These are phyloP conservation scores for Aporrectodea caliginosa DNA, from an alignment of 1,140 invertebrate species.

Conservation along the genomic window DNA sequence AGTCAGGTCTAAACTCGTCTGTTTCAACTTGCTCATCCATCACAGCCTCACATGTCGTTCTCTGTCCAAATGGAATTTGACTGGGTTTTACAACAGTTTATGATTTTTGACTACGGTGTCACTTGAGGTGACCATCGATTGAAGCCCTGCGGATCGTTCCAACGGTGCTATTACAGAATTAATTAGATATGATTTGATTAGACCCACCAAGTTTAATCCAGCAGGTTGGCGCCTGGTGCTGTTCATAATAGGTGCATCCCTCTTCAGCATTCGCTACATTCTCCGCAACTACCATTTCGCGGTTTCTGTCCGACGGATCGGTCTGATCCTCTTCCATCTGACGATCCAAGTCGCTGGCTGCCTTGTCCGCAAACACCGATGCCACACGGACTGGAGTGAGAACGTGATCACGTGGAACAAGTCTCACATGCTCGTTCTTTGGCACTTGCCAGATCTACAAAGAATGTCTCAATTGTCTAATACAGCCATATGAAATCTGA, in stretches of 20 bases:
- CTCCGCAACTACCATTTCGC: conserved; percentile 40
- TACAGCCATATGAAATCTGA: no score
- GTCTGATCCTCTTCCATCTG: conserved; percentile 45
- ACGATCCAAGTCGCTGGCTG: conserved; percentile 63
- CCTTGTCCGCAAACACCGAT: conserved; percentile 80
- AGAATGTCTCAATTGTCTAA: no score
- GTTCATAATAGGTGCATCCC: conserved; percentile 83
- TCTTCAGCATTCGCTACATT: conserved; percentile 48
- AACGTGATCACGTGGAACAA: conserved; percentile 68
- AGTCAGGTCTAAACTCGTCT: no score
- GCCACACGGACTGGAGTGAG: conserved; percentile 80
- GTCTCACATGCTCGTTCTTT: conserved; percentile 61
- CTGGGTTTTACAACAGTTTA: no score
- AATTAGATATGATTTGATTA: no score
- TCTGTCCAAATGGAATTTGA: no score
- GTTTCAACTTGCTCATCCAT: no score
- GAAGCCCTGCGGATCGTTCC: no score
- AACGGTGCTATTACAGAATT: no score
- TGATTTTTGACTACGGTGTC: no score
- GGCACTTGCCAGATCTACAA: conserved; percentile 24
- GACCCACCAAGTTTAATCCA: conserved; percentile 68
- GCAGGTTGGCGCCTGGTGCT: conserved; percentile 70
- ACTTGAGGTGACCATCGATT: no score
- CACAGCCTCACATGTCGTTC: no score
- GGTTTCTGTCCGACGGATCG: conserved; percentile 44